phyloP scores from a whole-genome alignment of 2,797 vertebrate genomes.

The Atherinosoma microstoma region DNA sequence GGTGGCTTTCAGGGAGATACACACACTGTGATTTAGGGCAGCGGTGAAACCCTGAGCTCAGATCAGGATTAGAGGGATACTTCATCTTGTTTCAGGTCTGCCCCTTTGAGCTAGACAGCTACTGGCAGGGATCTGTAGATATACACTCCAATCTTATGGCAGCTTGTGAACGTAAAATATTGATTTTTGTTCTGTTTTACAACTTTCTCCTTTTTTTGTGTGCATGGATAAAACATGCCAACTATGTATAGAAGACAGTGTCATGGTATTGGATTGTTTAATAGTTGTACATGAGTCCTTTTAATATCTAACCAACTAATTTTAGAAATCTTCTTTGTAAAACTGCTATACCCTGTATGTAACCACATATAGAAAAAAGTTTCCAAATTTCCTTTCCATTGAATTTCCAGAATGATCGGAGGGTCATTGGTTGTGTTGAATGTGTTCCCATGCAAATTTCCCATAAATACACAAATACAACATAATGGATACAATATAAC shows the following conservation, averaged over 20 bases:
- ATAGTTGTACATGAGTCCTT: neutral
- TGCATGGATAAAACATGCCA: too few species aligned
- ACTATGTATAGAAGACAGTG: neutral
- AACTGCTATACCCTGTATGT: neutral
- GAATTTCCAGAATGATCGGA: too few species aligned
- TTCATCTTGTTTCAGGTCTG: conserved; percentile 15
- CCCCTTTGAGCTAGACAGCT: neutral
- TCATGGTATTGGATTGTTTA: too few species aligned
- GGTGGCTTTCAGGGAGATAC: conserved; percentile 25
- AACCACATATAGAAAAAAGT: neutral
- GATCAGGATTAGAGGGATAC: conserved; percentile 21
- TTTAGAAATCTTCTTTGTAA: neutral
- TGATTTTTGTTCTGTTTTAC: neutral
- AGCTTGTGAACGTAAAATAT: neutral
- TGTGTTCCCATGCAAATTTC: too few species aligned
- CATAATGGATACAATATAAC: too few species aligned
- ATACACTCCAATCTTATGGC: neutral
- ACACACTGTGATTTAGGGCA: conserved; percentile 30
- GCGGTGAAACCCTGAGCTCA: conserved; percentile 22
- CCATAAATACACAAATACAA: too few species aligned
- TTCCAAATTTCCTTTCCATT: too few species aligned
- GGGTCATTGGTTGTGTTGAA: too few species aligned
- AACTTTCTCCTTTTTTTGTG: neutral
- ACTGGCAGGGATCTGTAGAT: neutral
- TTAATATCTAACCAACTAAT: neutral